Base-by-base conservation (phyloP, 2,797 vertebrate species). In the Enteromius thamalakanensis region DNA sequence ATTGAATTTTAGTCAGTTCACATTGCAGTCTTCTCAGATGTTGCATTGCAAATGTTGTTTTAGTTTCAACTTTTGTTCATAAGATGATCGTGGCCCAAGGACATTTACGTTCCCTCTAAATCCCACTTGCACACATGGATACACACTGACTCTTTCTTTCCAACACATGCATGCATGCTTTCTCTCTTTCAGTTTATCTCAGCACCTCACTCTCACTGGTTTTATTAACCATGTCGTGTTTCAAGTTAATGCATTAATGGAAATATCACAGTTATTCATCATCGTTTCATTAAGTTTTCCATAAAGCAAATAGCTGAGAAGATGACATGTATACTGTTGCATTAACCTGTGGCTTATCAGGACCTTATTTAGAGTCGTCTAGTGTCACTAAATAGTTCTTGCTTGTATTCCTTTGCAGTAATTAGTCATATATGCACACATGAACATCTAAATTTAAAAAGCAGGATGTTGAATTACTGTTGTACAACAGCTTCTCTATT, bases 101-200 rank as follows among this genome's bases (percentile, higher is more conserved):
- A 87, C 82, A 84, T 85, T 81, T 86, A 21, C 70, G 65, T 42
- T 70, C 84, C 71, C 76, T 85, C 76, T 85, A 80, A 79, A 58
- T 79, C 42, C 83, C 69, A 70, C 58, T 78, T 32, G 60, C 34
- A 76, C 58, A 60, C 71, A 85, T 26, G 49, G 40, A 84, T 58
- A 49, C 67, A 75, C 72, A 80, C 79, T 53, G 64, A 79, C 49
- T 76, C 76, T 77, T 72, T 51, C 71, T 84, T 80, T 83, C 29
- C 51, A 76, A 80, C 71, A 74, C 37, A 72, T 32, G 40, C 55
- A 19, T 58, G 76, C 32, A 62, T 49, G 11, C 53, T 67, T 58
- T 67, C 37, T 75, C 60, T 64, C 55, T 83, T 51, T 79, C 19
- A 15, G 69, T 79, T 58, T 70, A 32, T 68, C 60, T 55, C 42